Base-by-base conservation (phyloP, 1,140 invertebrate species). In the Mamestra configurata region DNA sequence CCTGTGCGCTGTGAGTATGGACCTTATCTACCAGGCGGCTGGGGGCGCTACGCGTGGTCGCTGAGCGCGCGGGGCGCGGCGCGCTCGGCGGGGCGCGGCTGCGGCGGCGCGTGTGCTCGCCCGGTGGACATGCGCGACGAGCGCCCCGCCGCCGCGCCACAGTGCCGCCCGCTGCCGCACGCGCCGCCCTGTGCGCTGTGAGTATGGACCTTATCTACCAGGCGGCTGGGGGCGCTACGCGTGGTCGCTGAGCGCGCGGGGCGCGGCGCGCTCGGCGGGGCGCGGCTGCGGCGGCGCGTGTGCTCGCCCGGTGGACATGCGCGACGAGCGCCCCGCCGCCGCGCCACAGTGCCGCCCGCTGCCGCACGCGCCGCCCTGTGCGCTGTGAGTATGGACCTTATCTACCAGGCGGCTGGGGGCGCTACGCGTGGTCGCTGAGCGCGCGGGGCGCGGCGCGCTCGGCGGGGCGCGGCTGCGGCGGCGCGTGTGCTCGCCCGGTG, bases 61-160 rank as follows among this genome's bases (percentile, higher is more conserved):
- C n/a, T n/a, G n/a, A n/a, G n/a, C n/a, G n/a, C n/a, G n/a, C n/a
- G n/a, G n/a, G n/a, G n/a, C n/a, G n/a, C n/a, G n/a, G n/a, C n/a
- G n/a, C n/a, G n/a, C n/a, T n/a, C n/a, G n/a, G n/a, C n/a, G n/a
- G n/a, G n/a, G n/a, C n/a, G n/a, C n/a, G n/a, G n/a, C n/a, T n/a
- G n/a, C n/a, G n/a, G n/a, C n/a, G n/a, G n/a, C n/a, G 87, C 86
- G 51, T 93, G 92, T 72, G 82, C 94, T 24, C 89, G 93, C 7
- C 94, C 93, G 55, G 91, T 95, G 40, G 85, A 90, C 82, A 93
- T 94, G 79, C 81, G 82, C 79, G 91, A 92, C 81, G 87, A 91
- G 15, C 86, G 92, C n/a, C 87, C 89, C 0, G 83, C 88, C 46
- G 68, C 90, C 11, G 86, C 88, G 68, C 91, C 92, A 55, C 79